These are phyloP conservation scores for Oreochromis tanganicae DNA, from an alignment of 2,113 vertebrate genomes.

Conservation along the genomic window DNA sequence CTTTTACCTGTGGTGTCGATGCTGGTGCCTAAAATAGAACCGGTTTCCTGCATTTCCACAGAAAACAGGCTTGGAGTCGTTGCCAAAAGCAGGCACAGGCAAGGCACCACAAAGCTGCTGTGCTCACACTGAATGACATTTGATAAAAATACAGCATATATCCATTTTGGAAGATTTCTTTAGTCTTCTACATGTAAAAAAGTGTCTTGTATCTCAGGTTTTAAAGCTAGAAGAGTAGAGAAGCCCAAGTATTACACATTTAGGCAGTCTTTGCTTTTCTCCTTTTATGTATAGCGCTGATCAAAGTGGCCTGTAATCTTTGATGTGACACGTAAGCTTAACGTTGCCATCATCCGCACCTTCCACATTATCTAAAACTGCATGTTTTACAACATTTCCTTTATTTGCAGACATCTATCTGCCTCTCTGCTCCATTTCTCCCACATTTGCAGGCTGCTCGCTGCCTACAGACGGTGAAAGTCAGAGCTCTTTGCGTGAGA, in stretches of 20 bases:
- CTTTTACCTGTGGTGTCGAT: background rate
- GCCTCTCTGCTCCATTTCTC: background rate
- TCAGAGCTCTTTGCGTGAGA: background rate
- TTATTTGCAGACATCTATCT: background rate
- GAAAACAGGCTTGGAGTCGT: background rate
- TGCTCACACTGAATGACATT: background rate
- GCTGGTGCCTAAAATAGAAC: background rate
- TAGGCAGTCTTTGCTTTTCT: background rate
- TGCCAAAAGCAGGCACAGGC: background rate
- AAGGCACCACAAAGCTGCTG: background rate
- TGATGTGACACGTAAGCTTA: background rate
- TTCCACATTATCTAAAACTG: background rate
- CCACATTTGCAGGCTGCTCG: background rate
- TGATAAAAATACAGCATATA: background rate
- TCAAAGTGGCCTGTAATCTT: background rate
- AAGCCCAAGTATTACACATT: background rate
- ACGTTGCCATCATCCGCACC: background rate
- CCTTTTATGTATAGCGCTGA: background rate
- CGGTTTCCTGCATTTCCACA: background rate
- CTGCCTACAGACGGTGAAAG: background rate
- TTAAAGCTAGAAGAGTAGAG: background rate
- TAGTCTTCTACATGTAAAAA: background rate
- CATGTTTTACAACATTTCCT: background rate
- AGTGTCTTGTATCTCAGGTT: background rate
- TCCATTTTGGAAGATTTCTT: background rate